These are phyloP conservation scores for Cheilosia vulpina DNA, from an alignment of 2,888 invertebrate genomes.

Conservation along the genomic window DNA sequence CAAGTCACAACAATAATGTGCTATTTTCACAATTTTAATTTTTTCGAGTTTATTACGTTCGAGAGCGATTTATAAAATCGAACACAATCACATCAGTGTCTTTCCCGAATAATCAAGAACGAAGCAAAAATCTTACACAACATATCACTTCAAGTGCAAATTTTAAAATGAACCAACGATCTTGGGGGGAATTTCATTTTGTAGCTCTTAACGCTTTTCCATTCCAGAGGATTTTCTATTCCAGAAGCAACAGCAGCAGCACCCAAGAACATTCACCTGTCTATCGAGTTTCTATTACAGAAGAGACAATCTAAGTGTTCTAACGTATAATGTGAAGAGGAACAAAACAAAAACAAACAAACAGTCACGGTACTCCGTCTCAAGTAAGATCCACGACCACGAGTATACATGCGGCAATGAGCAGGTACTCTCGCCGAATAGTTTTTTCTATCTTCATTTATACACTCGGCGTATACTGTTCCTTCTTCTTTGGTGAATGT, in stretches of 20 bases:
- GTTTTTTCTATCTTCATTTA: slow-evolving; percentile 16
- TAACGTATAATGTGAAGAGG: slow-evolving; percentile 51
- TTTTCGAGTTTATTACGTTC: background rate
- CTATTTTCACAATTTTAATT: no score
- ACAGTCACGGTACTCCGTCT: slow-evolving; percentile 20
- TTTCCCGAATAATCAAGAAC: slow-evolving; percentile 22
- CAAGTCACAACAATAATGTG: slow-evolving; percentile 2
- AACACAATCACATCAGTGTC: background rate
- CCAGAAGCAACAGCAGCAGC: slow-evolving; percentile 16
- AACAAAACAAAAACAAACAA: slow-evolving; percentile 24
- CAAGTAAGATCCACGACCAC: background rate
- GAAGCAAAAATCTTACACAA: slow-evolving; percentile 37
- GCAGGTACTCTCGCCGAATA: slow-evolving; percentile 5
- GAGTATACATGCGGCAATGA: slow-evolving; percentile 4
- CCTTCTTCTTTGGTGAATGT: slow-evolving; percentile 10
- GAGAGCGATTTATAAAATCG: background rate
- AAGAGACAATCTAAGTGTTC: slow-evolving; percentile 42
- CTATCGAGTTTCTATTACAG: slow-evolving; percentile 57
- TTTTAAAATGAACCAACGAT: slow-evolving; percentile 63
- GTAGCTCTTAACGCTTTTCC: slow-evolving; percentile 52
- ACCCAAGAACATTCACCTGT: slow-evolving; percentile 70
- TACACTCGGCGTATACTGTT: slow-evolving; percentile 2
- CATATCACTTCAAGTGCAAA: slow-evolving; percentile 69
- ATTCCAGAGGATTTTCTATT: slow-evolving; percentile 55
- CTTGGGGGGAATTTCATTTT: slow-evolving; percentile 60